Conservation (phyloP, 2,113 vertebrate species). For the Chloroceryle aenea region DNA sequence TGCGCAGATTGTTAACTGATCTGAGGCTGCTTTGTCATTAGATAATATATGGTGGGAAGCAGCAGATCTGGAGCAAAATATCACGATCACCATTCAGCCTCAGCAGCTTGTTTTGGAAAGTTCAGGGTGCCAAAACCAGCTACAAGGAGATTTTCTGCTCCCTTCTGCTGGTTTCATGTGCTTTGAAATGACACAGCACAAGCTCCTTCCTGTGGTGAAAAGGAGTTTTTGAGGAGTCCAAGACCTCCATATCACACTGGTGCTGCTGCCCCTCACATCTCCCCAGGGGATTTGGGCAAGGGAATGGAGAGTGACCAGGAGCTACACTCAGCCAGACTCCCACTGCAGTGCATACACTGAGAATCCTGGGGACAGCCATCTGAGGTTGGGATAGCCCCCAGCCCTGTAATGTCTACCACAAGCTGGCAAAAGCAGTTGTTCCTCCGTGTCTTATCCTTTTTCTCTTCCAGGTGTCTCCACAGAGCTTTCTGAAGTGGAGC, state of each 20-base stretch:
- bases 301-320: background rate
- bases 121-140: background rate
- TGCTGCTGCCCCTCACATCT: background rate
- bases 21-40: background rate
- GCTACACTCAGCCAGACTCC: rapidly evolving
- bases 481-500: background rate
- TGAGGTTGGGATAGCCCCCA: background rate
- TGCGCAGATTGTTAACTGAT: background rate
- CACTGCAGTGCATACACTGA: background rate
- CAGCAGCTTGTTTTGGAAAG: background rate
- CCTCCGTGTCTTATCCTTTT: background rate
- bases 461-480: background rate
- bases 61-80: background rate
- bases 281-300: background rate
- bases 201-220: background rate
- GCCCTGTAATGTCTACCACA: background rate
- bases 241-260: rapidly evolving
- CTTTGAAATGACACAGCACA: background rate
- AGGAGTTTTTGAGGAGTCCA: background rate
- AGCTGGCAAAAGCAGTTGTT: background rate
- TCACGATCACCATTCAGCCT: background rate
- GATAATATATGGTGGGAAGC: background rate
- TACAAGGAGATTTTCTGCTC: background rate
- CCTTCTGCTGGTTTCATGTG: background rate
- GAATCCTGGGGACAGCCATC: background rate